Evolutionary conservation across 2,113 vertebrate genomes (phyloP), one percentile per base, ranked within the genome.

Genomic region (Cottus gobio): DNA sequence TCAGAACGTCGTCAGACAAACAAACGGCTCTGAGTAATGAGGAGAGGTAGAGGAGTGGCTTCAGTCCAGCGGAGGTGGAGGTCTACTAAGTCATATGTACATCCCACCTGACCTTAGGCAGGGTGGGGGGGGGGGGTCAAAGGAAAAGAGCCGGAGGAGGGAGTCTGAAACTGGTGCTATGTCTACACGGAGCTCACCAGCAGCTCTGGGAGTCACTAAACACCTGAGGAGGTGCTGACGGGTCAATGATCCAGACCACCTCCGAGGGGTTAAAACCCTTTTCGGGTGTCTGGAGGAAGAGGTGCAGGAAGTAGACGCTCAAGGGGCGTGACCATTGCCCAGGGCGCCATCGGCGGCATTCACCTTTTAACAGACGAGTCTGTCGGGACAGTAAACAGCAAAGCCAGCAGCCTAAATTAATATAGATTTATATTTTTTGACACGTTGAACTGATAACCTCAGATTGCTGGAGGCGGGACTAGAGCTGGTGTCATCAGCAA

Each of bases 131-230:
- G 3, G 82, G 13, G 12, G 13, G 9, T 2, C 44, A 28, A 84
- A 87, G 56, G 26, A 46, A 34, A 85, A 56, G 30, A 46, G 76
- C 69, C 73, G 54, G 54, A 75, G 60, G 57, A 46, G 71, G 71
- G 52, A 56, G 11, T 24, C 9, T 24, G 9, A 16, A 69, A 36
- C 56, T 64, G 75, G 20, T 57, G 62, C 28, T 56, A n/a, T n/a
- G 4, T 80, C 74, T 30, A 7, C 57, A 60, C n/a, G 67, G 60
- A 77, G 68, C 63, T 87, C 77, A 82, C 63, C 82, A 11, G 31
- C 70, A 61, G 37, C 4, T 60, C 22, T n/a, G 61, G 42, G 79
- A 62, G 26, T 62, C 39, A 16, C 5, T 0, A 26, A 24, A 57
- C 26, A 15, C 30, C 30, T 3, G 2, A 58, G 54, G 24, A 30